Percentiles rank a stretch among this genome's conserved stretches.
These are phyloP conservation scores for Galerucella nymphaeae DNA, from an alignment of 2,888 invertebrate genomes.

Conservation along the genomic window DNA sequence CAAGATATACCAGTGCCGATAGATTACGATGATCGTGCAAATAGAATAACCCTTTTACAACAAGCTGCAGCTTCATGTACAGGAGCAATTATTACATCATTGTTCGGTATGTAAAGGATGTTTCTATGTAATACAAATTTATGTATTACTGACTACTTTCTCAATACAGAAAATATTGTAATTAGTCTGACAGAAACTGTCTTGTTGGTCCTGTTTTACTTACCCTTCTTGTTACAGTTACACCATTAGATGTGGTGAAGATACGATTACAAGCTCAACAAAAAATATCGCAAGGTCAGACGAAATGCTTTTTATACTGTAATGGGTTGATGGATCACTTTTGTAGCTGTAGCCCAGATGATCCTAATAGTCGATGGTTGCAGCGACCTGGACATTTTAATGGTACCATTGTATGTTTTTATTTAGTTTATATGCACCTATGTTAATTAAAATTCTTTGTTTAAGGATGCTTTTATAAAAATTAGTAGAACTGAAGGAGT, in stretches of 20 bases:
- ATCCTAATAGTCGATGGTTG: conserved; percentile 70
- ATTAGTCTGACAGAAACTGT: no score
- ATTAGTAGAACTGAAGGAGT: conserved; percentile 91
- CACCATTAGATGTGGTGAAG: conserved; percentile 99
- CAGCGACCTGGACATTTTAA: conserved; percentile 77
- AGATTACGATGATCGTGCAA: conserved; percentile 76
- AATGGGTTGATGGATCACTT: conserved; percentile 99
- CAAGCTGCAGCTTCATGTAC: conserved; percentile 89
- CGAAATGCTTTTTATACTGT: conserved; percentile 94
- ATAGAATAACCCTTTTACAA: conserved; percentile 81
- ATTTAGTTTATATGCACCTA: background rate
- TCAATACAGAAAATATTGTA: no score
- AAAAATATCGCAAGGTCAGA: conserved; percentile 82
- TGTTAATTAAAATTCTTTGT: background rate
- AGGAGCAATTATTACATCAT: conserved; percentile 89
- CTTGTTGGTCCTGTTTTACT: no score
- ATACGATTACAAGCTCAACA: conserved; percentile 96
- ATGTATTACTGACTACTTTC: no score
- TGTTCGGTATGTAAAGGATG: conserved; percentile 75
- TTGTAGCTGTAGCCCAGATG: conserved; percentile 79
- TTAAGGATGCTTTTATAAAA: conserved; percentile 94
- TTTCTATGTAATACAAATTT: conserved; percentile 13
- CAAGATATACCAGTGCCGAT: conserved; percentile 27
- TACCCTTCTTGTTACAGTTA: conserved; percentile 75
- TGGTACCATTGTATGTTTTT: conserved; percentile 73